A percentile compares a stretch with the other conserved stretches of the same genome.
phyloP scores from a whole-genome alignment of 1,140 invertebrate species.

The Tetramorium alpestre region DNA sequence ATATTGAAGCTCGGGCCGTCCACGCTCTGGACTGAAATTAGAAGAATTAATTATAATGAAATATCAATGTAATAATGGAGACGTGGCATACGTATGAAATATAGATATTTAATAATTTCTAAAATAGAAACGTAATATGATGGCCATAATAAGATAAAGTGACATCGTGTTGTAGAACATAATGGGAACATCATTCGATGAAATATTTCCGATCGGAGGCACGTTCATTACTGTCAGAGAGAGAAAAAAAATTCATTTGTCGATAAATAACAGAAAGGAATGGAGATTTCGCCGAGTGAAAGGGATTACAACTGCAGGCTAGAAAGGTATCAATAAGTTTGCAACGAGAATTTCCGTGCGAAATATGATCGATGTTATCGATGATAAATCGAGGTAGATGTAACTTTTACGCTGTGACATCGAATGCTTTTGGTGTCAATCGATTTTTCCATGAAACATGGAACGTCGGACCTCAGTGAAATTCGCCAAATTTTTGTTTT shows the following conservation, averaged over 20 bases:
- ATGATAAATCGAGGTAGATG: conserved; percentile 55
- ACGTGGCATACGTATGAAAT: background rate
- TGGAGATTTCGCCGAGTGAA: conserved; percentile 3
- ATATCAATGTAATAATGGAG: background rate
- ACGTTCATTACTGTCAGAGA: background rate
- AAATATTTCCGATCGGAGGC: background rate
- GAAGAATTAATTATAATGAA: background rate
- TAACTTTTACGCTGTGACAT: conserved; percentile 53
- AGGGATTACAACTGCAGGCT: conserved; percentile 37
- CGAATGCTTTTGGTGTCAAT: conserved; percentile 54
- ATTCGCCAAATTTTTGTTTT: conserved; percentile 49
- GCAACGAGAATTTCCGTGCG: conserved; percentile 44
- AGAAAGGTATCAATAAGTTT: conserved; percentile 50
- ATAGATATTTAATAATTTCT: background rate
- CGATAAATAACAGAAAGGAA: conserved; percentile 21
- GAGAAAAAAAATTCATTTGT: background rate
- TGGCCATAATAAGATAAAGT: background rate
- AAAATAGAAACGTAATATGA: background rate
- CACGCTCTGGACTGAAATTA: conserved; percentile 87
- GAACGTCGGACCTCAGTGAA: conserved; percentile 39
- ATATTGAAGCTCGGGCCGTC: conserved; percentile 93
- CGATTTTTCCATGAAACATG: conserved; percentile 49
- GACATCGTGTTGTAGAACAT: background rate
- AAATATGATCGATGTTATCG: conserved; percentile 62
- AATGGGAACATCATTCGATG: background rate